These are phyloP conservation scores for Malaclemys terrapin DNA, from an alignment of 2,113 vertebrate genomes.

Conservation along the genomic window DNA sequence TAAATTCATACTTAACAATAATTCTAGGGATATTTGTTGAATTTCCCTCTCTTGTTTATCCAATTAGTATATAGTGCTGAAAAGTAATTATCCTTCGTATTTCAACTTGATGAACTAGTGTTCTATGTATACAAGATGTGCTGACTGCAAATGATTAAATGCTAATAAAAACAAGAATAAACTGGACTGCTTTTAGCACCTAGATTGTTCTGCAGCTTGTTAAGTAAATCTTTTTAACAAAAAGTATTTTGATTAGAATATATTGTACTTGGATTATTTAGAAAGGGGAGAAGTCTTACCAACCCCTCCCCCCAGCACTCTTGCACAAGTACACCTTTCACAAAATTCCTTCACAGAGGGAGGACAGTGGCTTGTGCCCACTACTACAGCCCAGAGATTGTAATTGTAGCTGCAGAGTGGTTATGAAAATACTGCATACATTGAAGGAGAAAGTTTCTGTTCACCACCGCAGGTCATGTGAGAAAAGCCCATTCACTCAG, in stretches of 20 bases:
- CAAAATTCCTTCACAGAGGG: not conserved
- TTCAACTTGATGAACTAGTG: constrained; percentile 52
- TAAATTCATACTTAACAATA: not conserved
- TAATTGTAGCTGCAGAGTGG: not conserved
- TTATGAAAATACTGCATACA: not conserved
- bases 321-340: not conserved
- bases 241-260: too few species aligned
- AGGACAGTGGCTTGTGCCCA: not conserved
- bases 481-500: not conserved
- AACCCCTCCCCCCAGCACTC: not conserved
- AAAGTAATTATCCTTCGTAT: constrained; percentile 50
- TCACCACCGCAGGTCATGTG: not conserved
- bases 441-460: not conserved
- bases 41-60: constrained; percentile 28
- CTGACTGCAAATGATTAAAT: constrained; percentile 70
- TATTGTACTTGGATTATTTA: not conserved
- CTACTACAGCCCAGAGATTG: not conserved
- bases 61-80: constrained; percentile 42
- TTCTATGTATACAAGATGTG: constrained; percentile 57
- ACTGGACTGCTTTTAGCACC: constrained; percentile 39
- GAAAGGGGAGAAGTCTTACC: not conserved
- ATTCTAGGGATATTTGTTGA: constrained; percentile 5
- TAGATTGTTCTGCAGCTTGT: constrained; percentile 41
- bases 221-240: not conserved
- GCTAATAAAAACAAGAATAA: constrained; percentile 58